Conservation (phyloP, 2,888 invertebrate genomes). For the Crematogaster levior region DNA sequence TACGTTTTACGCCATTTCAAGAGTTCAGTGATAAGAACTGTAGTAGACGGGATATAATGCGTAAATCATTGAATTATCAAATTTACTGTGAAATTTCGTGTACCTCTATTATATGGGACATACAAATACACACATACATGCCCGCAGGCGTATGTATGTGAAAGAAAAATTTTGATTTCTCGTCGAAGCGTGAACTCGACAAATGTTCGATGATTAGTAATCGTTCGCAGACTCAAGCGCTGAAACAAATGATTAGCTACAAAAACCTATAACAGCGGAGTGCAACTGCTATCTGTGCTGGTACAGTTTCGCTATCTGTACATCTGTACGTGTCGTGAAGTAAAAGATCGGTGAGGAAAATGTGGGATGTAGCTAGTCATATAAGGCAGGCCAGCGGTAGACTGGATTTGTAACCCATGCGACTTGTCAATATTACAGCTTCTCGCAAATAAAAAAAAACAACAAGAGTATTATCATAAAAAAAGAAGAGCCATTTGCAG, state of each 20-base stretch:
- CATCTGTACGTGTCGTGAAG: constrained; percentile 6
- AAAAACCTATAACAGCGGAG: constrained; percentile 49
- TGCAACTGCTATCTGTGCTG: constrained; percentile 4
- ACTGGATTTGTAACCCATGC: constrained; percentile 82
- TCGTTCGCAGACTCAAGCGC: constrained; percentile 32
- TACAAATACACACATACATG: neutral
- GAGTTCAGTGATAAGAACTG: neutral
- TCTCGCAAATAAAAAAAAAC: constrained; percentile 55
- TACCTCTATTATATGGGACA: neutral
- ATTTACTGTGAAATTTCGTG: neutral
- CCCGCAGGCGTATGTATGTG: neutral
- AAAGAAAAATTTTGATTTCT: neutral
- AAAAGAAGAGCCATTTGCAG: constrained; percentile 70
- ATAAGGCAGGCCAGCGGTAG: constrained; percentile 76
- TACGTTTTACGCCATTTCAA: neutral
- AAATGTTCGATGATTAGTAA: constrained; percentile 35
- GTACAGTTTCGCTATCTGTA: constrained; percentile 31
- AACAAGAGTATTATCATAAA: constrained; percentile 59
- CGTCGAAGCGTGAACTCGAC: neutral
- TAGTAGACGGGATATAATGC: neutral
- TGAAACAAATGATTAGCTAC: constrained; percentile 12
- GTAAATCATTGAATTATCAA: neutral
- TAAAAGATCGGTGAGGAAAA: constrained; percentile 11
- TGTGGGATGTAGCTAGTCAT: constrained; percentile 69
- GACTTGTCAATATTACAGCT: constrained; percentile 71